Percentiles rank a stretch among this genome's conserved stretches.
Evolutionary conservation across 2,797 vertebrate genomes (phyloP).

Genomic region (Pachyuromys duprasi): DNA sequence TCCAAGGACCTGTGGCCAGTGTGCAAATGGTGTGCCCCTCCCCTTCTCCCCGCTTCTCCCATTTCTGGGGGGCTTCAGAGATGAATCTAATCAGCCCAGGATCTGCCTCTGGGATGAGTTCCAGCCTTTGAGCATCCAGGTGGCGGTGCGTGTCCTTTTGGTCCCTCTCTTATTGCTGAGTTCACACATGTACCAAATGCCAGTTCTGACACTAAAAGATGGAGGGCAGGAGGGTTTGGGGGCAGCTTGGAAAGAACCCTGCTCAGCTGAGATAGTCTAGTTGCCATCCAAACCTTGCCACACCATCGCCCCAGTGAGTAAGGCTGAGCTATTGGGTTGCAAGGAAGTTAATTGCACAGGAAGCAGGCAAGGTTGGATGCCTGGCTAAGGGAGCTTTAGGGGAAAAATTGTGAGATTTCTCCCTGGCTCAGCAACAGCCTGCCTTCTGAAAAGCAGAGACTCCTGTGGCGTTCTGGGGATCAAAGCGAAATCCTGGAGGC

Average conservation of each 20-base stretch:
- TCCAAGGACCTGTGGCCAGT: constrained; percentile 26
- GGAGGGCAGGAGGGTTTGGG: constrained; percentile 35
- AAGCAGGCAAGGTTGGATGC: constrained; percentile 59
- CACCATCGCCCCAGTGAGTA: background rate
- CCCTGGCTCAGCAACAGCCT: constrained; percentile 58
- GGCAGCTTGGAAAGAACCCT: background rate
- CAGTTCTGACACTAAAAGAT: constrained; percentile 48
- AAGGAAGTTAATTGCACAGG: constrained; percentile 65
- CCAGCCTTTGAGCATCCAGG: background rate
- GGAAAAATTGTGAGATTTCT: constrained; percentile 54
- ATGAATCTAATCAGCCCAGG: background rate
- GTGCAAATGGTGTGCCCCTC: background rate
- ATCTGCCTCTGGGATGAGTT: background rate
- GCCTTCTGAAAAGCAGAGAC: constrained; percentile 65
- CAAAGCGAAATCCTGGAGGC: constrained; percentile 72
- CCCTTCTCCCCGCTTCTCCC: background rate
- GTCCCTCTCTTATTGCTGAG: background rate
- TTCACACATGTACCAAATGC: constrained; percentile 55
- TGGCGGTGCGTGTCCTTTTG: background rate
- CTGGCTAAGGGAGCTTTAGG: constrained; percentile 53
- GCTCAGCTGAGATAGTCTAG: constrained; percentile 12
- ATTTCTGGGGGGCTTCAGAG: background rate
- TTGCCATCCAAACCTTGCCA: constrained; percentile 11
- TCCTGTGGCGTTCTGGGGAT: constrained; percentile 69
- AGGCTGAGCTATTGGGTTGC: background rate